Conservation (phyloP, 2,888 invertebrate genomes). For the Anodontia alba region DNA sequence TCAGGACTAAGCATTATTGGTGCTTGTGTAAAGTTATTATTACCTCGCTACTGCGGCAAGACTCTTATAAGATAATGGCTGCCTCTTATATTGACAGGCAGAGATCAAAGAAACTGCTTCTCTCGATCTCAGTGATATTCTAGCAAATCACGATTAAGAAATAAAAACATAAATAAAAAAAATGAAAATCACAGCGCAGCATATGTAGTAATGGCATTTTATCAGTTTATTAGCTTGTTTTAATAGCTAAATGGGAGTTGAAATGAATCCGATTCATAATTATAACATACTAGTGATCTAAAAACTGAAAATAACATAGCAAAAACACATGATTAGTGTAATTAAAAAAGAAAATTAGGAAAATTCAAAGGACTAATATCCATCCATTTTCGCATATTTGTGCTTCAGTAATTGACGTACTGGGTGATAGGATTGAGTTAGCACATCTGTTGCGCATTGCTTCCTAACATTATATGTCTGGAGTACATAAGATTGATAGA, state of each 20-base stretch:
- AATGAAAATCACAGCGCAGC: neutral
- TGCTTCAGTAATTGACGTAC: neutral
- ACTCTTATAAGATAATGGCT: constrained; percentile 36
- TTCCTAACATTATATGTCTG: neutral
- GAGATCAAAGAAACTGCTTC: constrained; percentile 28
- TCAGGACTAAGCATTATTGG: neutral
- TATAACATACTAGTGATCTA: constrained; percentile 1
- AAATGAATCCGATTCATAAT: constrained; percentile 3
- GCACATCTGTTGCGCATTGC: constrained; percentile 7
- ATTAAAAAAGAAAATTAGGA: constrained; percentile 7
- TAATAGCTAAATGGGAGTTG: neutral
- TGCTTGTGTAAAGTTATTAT: neutral
- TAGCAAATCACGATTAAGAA: constrained; percentile 28
- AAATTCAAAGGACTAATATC: neutral
- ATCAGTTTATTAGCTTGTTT: neutral
- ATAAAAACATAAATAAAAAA: constrained; percentile 27
- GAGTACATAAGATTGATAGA: neutral
- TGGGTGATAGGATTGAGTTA: constrained; percentile 3
- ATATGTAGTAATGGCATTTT: constrained; percentile 10
- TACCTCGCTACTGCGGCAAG: neutral
- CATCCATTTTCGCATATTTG: constrained; percentile 5
- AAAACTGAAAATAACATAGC: neutral
- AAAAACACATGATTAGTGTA: neutral
- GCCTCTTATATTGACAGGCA: constrained; percentile 43
- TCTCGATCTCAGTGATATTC: constrained; percentile 5